Evolutionary conservation across 2,797 vertebrate species (phyloP), one percentile per base, ranked within the genome.

Genomic region (Lindbergichthys nudifrons): DNA sequence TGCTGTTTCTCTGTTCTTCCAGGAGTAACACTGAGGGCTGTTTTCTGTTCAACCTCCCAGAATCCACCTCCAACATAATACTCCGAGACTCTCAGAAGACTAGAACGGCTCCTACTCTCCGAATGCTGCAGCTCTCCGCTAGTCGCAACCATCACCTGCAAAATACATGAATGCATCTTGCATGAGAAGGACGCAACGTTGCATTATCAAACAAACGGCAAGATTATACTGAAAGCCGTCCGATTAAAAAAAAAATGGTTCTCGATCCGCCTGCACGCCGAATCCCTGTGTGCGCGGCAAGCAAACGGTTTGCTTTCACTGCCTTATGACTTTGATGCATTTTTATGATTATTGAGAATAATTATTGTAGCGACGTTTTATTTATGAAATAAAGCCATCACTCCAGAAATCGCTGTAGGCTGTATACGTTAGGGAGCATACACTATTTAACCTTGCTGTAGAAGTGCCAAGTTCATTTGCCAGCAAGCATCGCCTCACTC

Each of bases 361-460:
- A 90, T 95, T 95, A 96, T 95, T 95, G 89, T 95, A 93, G 94
- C 93, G 92, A 87, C 82, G 48, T 95, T 95, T 96, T 96, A 96
- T 98, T 97, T 96, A 97, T 95, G 41, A 91, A 93, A 93, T 88
- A 94, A 92, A 95, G 93, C 92, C 94, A 93, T 93, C 92, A 95
- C 95, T 93, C 95, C 92, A 88, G 86, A 88, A 75, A 92, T 88
- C 80, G 92, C 95, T 96, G 91, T 94, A 86, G 93, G 89, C 95
- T 94, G 90, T 95, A 90, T 92, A 95, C 94, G 92, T 96, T 93
- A 90, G 85, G 80, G 83, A 81, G 86, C 93, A 89, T 90, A 93
- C 93, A 94, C 91, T 93, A 94, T 90, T 94, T 95, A 95, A 94
- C 90, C 93, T 95, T 91, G 92, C 92, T 88, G 92, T 97, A 96